Evolutionary conservation across 2,113 vertebrate species (phyloP), one percentile per base, ranked within the genome.

Genomic region (Theristicus caerulescens): DNA sequence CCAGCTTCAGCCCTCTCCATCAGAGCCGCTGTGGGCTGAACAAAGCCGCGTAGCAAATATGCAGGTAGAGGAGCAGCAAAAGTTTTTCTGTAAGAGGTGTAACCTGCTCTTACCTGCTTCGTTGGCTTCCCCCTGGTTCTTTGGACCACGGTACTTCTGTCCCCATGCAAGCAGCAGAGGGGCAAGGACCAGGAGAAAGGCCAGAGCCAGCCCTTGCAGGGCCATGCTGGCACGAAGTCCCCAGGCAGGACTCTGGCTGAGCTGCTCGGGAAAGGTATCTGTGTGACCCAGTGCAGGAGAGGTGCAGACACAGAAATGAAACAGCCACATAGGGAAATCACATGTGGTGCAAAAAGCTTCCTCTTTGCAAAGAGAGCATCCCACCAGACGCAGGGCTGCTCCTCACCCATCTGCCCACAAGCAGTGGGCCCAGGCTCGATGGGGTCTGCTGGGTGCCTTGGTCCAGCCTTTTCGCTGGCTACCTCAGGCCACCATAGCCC

Each of bases 41-140:
- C 0, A 86, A 77, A 19, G 8, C 10, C 8, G 1, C 0, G 0
- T 4, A 71, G 29, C 31, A 65, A 52, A 83, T 2, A 6, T 0
- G 0, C 16, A 65, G 32, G 20, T 6, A 65, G 34, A 67, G 11
- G 17, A 88, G 32, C 20, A 71, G 20, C 32, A 81, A 88, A 83
- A 42, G 8, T 26, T 40, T 47, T 86, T 66, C 71, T 55, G 5
- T 18, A 57, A 86, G 27, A 49, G 25, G 40, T 4, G 2, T 38
- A 82, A 12, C 19, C 5, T 0, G 0, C 7, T 32, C 83, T 90
- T 94, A 96, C 94, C 88, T 79, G 11, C 7, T 57, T 88, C 77
- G n/a, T 47, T n/a, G 21, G 12, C 5, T 58, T 4, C 42, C 16
- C 6, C 6, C 9, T 47, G 5, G 3, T 13, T 44, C n/a, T 5